Evolutionary conservation across 1,140 invertebrate species (phyloP), one percentile per base, ranked within the genome.

Genomic region (Nasonia vitripennis): DNA sequence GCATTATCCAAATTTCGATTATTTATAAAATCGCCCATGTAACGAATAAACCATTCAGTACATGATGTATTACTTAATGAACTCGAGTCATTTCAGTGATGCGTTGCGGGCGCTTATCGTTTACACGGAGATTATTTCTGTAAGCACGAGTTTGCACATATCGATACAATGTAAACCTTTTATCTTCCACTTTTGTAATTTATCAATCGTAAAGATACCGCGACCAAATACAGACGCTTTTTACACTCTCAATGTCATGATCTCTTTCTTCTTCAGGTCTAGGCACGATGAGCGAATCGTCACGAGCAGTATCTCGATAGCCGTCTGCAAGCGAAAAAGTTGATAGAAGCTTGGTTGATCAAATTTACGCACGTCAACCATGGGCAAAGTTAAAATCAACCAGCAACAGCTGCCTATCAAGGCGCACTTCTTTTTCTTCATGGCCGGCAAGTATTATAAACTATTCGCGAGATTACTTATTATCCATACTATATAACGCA

Each of bases 391-490:
- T 85, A 95, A 95, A 89, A 93, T 97, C n/a, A 95, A 96, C 90
- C 93, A 88, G 79, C 93, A 94, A 55, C 93, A 96, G 70, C 87
- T 97, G 90, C 96, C 96, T 11, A 94, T 97, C n/a, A 97, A 97
- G 93, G 95, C 95, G 1, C 96, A 97, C 90, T 97, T 95, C 86
- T 97, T 97, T 90, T 97, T 96, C 89, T 97, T 97, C 87, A 96
- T 97, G 94, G 96, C 95, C 88, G 96, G 96, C 96, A 93, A 95
- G 94, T 94, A 84, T 27, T 41, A 83, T 51, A 14, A 75, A 51
- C 48, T 70, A 75, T 37, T 37, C 3, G 34, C 34, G 34, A 37
- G 34, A 37, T 37, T 37, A 37, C 34, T 4, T 37, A 37, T 27
- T 37, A 37, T 37, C 34, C 5, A 37, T 37, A 71, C 31, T 79